Base-by-base conservation (phyloP, 1,140 invertebrate species). In the Hermetia illucens region DNA sequence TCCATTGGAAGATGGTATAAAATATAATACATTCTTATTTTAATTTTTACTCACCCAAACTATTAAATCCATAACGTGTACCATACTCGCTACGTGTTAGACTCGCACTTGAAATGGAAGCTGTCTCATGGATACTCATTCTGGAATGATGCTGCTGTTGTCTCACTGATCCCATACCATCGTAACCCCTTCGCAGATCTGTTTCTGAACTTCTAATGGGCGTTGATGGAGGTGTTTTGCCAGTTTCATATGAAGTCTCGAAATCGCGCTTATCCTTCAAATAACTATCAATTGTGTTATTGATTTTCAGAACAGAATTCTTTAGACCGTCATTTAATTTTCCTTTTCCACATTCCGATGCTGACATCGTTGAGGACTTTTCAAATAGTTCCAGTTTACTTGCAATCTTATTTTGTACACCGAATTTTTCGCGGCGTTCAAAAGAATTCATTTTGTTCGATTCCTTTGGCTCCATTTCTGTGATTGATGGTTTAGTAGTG, bases 221-320 rank as follows among this genome's bases (percentile, higher is more conserved):
- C n/a, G n/a, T 32, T 5, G 30, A 8, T 32, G 30, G 5, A 32
- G 6, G 6, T 6, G 6, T 32, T 13, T 32, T 32, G 30, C 13
- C 17, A 5, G 5, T 16, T 15, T 32, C 30, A 5, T n/a, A n/a
- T n/a, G n/a, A n/a, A n/a, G n/a, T 59, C 33, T 59, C 53, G 19
- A 55, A 59, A 41, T 59, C 52, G 10, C 56, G 52, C 20, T 59
- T 61, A 36, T 61, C 57, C 44, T 61, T 61, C 22, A 61, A 43
- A 36, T 61, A 61, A 30, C 53, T 61, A 18, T 61, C 58, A 20
- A 61, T 60, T 29, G 58, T 61, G 38, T 49, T 55, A 37, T 54
- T 60, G 24, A 61, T 61, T 40, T 61, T 61, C 21, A 53, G 57
- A 21, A 61, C 57, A 27, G 58, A 60, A 25, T 56, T 54, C 43